Conservation (phyloP, 1,140 invertebrate genomes). For the Microvelia longipes region DNA sequence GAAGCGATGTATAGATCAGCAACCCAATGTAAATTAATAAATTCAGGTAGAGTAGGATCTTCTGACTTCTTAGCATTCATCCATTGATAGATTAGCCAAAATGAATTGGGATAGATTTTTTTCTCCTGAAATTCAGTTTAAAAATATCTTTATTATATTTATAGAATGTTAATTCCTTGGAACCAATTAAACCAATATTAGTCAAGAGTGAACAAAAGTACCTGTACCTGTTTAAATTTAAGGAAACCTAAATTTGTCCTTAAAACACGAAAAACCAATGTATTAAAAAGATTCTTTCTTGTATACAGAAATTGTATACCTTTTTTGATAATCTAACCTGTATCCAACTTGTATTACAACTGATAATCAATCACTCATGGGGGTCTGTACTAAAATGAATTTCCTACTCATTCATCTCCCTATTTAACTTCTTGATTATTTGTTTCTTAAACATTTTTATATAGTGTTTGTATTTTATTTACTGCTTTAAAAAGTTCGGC, state of each 20-base stretch:
- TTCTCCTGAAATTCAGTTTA: not conserved
- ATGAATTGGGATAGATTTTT: not conserved
- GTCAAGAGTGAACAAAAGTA: not conserved
- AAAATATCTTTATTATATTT: not conserved
- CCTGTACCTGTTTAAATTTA: no score
- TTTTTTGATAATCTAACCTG: no score
- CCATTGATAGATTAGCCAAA: not conserved
- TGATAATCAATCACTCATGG: no score
- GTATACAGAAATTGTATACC: no score
- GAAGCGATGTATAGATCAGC: not conserved
- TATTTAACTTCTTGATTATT: no score
- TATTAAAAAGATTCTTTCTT: not conserved
- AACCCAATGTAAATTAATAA: not conserved
- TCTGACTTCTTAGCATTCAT: not conserved
- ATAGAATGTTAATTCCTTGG: not conserved
- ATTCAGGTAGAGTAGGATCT: not conserved
- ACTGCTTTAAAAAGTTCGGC: no score
- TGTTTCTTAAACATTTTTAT: no score
- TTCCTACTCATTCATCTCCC: no score
- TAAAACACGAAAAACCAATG: not conserved
- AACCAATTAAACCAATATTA: not conserved
- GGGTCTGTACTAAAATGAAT: no score
- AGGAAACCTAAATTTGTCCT: not conserved
- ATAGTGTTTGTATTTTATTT: no score
- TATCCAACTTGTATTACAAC: no score